These are phyloP conservation scores for Saguinus midas DNA, from an alignment of 2,113 vertebrate genomes.

Conservation along the genomic window DNA sequence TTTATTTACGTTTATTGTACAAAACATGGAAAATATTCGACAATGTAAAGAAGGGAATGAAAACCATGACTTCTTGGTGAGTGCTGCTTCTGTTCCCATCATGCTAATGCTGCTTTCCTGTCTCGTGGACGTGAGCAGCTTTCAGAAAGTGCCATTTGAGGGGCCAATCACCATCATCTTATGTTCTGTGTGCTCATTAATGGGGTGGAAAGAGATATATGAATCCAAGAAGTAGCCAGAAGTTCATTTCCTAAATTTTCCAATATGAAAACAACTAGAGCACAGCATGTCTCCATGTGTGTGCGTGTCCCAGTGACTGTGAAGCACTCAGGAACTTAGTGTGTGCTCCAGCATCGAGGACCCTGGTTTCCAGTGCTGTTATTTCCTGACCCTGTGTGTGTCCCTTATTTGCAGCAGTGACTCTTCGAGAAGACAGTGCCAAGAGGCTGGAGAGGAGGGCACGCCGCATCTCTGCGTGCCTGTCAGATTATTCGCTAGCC, in stretches of 20 bases:
- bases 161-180: neutral
- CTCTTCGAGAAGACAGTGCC: constrained; percentile 90
- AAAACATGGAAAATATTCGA: neutral
- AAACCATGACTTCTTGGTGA: neutral
- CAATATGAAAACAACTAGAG: neutral
- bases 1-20: neutral
- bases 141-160: neutral
- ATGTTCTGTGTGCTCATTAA: neutral
- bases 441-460: constrained; percentile 90
- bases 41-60: neutral
- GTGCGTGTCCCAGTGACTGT: neutral
- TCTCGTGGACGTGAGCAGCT: neutral
- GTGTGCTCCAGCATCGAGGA: neutral
- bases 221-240: constrained; percentile 41
- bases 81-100: neutral
- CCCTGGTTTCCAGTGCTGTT: neutral
- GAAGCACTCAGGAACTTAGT: neutral
- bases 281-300: neutral
- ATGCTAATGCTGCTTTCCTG: neutral
- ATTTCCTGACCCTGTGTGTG: neutral
- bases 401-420: constrained; percentile 86
- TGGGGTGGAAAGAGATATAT: neutral
- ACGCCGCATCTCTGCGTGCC: constrained; percentile 91
- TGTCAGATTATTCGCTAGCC: constrained; percentile 95
- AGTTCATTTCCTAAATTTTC: constrained; percentile 53